Base-by-base conservation (phyloP, 2,888 invertebrate genomes). In the Cremastinae sp. region DNA sequence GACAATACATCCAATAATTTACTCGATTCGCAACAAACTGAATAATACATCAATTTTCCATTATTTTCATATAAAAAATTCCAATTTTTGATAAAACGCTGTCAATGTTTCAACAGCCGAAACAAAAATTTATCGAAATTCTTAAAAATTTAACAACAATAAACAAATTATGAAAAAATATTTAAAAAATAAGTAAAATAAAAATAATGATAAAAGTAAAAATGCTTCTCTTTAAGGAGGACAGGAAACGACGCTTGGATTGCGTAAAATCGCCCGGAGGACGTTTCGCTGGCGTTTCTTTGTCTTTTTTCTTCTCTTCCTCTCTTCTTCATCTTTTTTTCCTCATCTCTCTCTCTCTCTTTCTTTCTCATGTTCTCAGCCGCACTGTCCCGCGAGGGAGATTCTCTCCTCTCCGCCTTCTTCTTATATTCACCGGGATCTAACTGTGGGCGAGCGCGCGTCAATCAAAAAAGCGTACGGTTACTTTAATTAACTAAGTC, bases 401-500 rank as follows among this genome's bases (percentile, higher is more conserved):
- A 47, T 47, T 68, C 58, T 75, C 65, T 66, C 55, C 65, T 73
- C 64, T 73, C 64, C 69, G 65, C 70, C 73, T 64, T 53, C 62
- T 43, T 53, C 62, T 71, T 62, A 68, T 76, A 69, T 69, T 73
- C 73, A 66, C 58, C 53, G 47, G 76, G 45, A 66, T 53, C 70
- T 66, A 47, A 79, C 55, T 56, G 78, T 79, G 78, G 69, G 78
- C 76, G 72, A 80, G 83, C 83, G 83, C 84, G 83, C 83, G 85
- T 85, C 85, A 86, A 85, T 87, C 86, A 86, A 84, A 66, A 85
- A 83, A 75, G 53, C 80, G 71, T 83, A 84, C 83, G 80, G 86
- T 84, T 84, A 82, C 84, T 85, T 87, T 85, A 87, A 86, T 87
- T 83, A 85, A 85, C 84, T 78, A 83, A 85, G 82, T 83, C 82